These are phyloP conservation scores for Griposia aprilina DNA, from an alignment of 2,888 invertebrate genomes.

Conservation along the genomic window DNA sequence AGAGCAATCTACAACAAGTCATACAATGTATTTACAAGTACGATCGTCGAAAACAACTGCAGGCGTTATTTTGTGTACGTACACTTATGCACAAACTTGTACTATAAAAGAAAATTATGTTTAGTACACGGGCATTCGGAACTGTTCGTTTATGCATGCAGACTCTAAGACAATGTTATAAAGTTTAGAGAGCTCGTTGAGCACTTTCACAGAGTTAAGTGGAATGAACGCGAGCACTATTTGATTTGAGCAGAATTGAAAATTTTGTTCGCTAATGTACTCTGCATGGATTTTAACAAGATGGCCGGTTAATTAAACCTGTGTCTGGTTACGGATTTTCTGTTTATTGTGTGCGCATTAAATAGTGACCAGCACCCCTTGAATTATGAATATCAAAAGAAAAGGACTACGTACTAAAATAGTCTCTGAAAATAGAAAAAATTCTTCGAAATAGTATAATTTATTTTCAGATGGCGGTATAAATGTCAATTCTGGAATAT, in stretches of 20 bases:
- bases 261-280: conserved; percentile 67
- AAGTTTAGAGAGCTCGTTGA: conserved; percentile 75
- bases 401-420: neutral
- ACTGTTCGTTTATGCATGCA: conserved; percentile 81
- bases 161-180: conserved; percentile 78
- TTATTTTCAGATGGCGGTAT: conserved; percentile 17
- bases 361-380: neutral
- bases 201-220: conserved; percentile 76
- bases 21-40: conserved; percentile 59
- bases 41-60: conserved; percentile 57
- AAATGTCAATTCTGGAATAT: conserved; percentile 36
- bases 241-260: conserved; percentile 80
- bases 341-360: neutral
- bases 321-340: conserved; percentile 2
- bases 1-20: conserved; percentile 29
- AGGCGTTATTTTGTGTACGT: conserved; percentile 43
- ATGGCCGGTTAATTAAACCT: conserved; percentile 18
- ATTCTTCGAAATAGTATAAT: conserved; percentile 10
- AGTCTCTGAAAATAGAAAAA: neutral
- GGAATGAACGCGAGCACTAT: conserved; percentile 75
- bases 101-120: conserved; percentile 73
- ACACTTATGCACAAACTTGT: conserved; percentile 61
- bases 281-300: conserved; percentile 33
- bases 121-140: conserved; percentile 70
- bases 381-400: neutral